Base-by-base conservation (phyloP, 53 echinoderm and acorn worm genomes). In the Mesocentrotus franciscanus region DNA sequence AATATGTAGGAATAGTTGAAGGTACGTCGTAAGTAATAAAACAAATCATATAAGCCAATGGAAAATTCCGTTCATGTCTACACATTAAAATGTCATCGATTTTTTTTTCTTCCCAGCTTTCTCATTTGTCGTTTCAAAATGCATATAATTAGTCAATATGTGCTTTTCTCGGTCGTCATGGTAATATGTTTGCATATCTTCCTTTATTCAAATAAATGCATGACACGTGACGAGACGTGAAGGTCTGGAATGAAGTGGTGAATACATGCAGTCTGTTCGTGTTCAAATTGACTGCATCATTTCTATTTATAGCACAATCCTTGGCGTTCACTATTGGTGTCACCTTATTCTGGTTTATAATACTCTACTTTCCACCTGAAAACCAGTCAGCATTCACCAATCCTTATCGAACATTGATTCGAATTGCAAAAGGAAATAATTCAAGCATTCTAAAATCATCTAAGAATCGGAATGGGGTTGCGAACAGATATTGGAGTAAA, bases 61-160 rank as follows among this genome's bases (percentile, higher is more conserved):
- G 56, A 85, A 56, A 26, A 20, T 56, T 85, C 56, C 85, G 85
- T 85, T 56, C 56, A 85, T 26, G 49, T 20, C 49, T 4, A 55
- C 17, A 55, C 9, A 85, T 24, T 22, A 30, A 49, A 24, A 56
- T 26, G 17, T 24, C 42, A 56, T 85, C 85, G 85, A 56, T 85
- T 56, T 10, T 85, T 18, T 14, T 57, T 20, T 8, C 6, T 7
- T 49, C 49, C 49, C 17, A 42, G 4, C 26, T 85, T 56, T 57
- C 22, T 22, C 85, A 11, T 85, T 55, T 57, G 10, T 76, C 76
- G 33, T 33, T 76, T 33, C 30, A 12, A 15, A 29, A 30, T 76
- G 27, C 76, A 76, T 76, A 76, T 32, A 76, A 76, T 76, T 76
- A 76, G 76, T 76, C 76, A 76, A 76, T 76, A 13, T 76, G 76